Conservation (phyloP, 2,888 invertebrate species). For the Sacculina carcini region DNA sequence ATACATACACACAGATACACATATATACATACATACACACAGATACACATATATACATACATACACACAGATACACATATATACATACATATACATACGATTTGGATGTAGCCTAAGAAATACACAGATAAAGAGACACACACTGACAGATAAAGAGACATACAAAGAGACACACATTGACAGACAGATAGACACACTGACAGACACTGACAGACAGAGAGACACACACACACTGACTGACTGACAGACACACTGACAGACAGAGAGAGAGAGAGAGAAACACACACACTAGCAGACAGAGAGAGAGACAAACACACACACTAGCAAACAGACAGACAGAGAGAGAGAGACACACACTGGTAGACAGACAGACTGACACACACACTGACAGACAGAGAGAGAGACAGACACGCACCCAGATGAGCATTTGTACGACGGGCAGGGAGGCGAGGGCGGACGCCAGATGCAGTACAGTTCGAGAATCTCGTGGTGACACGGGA, state of each 20-base stretch:
- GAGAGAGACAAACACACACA: background rate
- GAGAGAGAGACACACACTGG: slow-evolving; percentile 2
- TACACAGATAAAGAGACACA: background rate
- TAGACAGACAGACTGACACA: background rate
- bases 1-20: slow-evolving; percentile 23
- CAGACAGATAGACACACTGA: background rate
- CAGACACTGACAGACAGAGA: background rate
- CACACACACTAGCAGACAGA: background rate
- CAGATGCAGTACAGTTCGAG: slow-evolving; percentile 56
- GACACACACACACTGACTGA: background rate
- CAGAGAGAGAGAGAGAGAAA: background rate
- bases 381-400: slow-evolving; percentile 1
- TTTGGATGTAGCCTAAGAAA: background rate
- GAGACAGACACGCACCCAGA: slow-evolving; percentile 44
- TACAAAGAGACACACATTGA: background rate
- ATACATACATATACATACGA: background rate
- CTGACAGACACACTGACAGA: background rate
- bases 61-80: background rate
- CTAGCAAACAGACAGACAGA: slow-evolving; percentile 6
- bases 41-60: background rate
- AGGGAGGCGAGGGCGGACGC: slow-evolving; percentile 71
- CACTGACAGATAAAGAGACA: background rate
- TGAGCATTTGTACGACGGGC: slow-evolving; percentile 64
- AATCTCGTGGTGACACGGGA: slow-evolving; percentile 42
- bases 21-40: background rate